Evolutionary conservation across 2,797 vertebrate species (phyloP), one percentile per base, ranked within the genome.

Genomic region (Malacoraja senta): DNA sequence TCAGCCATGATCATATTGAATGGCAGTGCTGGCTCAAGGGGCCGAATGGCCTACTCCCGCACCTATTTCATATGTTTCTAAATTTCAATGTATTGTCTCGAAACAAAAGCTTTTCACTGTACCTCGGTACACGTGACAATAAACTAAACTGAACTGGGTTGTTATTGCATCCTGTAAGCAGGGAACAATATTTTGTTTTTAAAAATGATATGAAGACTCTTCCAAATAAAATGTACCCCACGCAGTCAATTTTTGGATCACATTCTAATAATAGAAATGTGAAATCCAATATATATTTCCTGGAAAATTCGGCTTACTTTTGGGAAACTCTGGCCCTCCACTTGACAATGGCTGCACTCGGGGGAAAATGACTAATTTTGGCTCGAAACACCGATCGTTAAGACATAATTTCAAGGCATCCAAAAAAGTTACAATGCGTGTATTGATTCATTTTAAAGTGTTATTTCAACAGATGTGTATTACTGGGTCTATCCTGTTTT

Each of bases 191-290:
- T n/a, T n/a, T n/a, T n/a, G n/a, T n/a, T n/a, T n/a, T n/a, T 86
- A 15, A 17, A n/a, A 61, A 15, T 8, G 21, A 21, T 24, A 78
- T 53, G 65, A 88, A 0, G 2, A 32, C 15, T 35, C n/a, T 88
- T 88, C n/a, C 21, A 32, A 68, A 65, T 53, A 53, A 35, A 88
- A 84, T 84, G n/a, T 88, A n/a, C 8, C n/a, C 29, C 84, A 35
- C 61, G 19, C 17, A n/a, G 15, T n/a, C 61, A 68, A 21, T 38
- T 88, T 88, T 88, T 88, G 84, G 15, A 88, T 84, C 84, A 88
- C 65, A 88, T 68, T 88, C 84, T 88, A 88, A 88, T 68, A 65
- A 88, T 32, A 88, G 84, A 88, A 68, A 35, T 68, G 84, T 68
- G 84, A 68, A 88, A 88, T 88, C 68, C 61, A 88, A 35, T 88